These are phyloP conservation scores for Sebastes hopkinsi DNA, from an alignment of 2,797 vertebrate genomes.

Conservation along the genomic window DNA sequence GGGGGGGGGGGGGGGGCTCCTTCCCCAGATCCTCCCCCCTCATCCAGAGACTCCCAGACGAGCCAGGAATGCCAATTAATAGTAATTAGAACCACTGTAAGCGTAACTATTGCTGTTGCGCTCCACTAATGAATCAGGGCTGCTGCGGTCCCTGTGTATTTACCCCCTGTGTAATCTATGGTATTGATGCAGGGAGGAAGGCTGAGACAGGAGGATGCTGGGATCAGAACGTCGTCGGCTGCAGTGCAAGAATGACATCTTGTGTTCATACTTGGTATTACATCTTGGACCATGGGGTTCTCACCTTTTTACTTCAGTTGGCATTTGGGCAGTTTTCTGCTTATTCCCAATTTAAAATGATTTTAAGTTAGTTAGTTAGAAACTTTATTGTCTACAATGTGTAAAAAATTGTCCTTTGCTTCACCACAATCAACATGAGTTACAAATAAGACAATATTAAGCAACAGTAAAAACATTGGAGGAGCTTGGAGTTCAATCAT, in stretches of 20 bases:
- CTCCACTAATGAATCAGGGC: slow-evolving; percentile 73
- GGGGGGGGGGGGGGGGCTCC: no score
- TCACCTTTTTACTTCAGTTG: neutral
- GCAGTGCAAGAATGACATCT: slow-evolving; percentile 73
- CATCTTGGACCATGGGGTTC: neutral
- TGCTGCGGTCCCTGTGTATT: slow-evolving; percentile 57
- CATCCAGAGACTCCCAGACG: slow-evolving; percentile 32
- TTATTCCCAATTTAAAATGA: neutral
- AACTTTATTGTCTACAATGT: no score
- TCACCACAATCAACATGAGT: no score
- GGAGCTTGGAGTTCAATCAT: no score
- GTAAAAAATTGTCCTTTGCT: no score
- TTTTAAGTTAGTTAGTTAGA: no score
- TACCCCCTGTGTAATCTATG: slow-evolving; percentile 68
- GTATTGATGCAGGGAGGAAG: slow-evolving; percentile 47
- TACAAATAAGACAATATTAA: no score
- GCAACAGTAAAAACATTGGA: no score
- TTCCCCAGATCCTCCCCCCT: neutral
- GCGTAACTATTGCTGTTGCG: slow-evolving; percentile 66
- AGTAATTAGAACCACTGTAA: slow-evolving; percentile 74
- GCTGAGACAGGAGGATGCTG: neutral
- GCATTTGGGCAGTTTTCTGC: neutral
- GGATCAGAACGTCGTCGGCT: neutral
- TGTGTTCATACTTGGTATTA: slow-evolving; percentile 55
- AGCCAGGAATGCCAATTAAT: slow-evolving; percentile 69